Evolutionary conservation across 2,797 vertebrate genomes (phyloP).

Genomic region (Cheirogaleus major): DNA sequence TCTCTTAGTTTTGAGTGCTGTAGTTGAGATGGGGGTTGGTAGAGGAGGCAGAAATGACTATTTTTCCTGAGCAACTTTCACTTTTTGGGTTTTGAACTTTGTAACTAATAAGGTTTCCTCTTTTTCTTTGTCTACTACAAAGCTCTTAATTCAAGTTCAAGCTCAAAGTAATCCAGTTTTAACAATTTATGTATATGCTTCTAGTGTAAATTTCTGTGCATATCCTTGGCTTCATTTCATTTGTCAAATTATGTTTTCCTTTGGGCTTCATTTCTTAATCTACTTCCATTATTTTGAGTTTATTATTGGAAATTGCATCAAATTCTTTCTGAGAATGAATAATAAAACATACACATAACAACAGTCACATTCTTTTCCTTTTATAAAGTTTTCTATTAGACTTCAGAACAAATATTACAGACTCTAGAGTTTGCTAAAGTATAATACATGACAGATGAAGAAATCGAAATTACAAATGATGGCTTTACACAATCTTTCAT

Average conservation of each 20-base stretch:
- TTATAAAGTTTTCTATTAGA: neutral
- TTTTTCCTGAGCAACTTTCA: neutral
- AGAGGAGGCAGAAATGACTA: neutral
- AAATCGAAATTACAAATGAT: neutral
- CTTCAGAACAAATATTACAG: neutral
- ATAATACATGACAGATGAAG: neutral
- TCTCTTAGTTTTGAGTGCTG: neutral
- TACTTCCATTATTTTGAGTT: conserved; percentile 10
- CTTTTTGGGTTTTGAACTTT: neutral
- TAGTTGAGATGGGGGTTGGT: neutral
- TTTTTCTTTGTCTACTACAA: neutral
- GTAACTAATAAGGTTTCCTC: neutral
- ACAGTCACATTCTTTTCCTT: neutral
- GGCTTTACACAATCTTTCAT: neutral
- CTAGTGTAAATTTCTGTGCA: neutral
- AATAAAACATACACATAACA: neutral
- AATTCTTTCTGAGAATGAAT: neutral
- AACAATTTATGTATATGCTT: neutral
- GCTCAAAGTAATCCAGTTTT: neutral
- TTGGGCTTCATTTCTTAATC: neutral
- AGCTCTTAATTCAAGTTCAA: neutral
- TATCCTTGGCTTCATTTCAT: neutral
- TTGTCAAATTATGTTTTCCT: neutral
- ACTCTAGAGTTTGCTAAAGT: neutral
- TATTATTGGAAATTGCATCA: neutral